phyloP scores from a whole-genome alignment of 2,888 invertebrate species.

The Pterostichus madidus region DNA sequence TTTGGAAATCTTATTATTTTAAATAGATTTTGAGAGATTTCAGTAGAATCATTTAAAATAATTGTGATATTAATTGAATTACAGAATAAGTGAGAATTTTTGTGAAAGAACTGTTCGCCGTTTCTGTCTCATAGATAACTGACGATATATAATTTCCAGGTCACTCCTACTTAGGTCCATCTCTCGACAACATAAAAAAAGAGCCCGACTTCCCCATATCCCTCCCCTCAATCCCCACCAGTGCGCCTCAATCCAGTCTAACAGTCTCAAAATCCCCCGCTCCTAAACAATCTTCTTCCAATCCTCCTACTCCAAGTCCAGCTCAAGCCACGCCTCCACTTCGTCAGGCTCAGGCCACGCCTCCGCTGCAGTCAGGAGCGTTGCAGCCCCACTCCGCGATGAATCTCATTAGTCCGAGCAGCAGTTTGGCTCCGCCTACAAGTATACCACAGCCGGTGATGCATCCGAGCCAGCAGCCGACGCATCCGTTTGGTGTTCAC shows the following conservation, averaged over 20 bases:
- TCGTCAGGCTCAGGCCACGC: constrained; percentile 75
- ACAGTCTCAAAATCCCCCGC: constrained; percentile 73
- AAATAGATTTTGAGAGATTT: too few species aligned
- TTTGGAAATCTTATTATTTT: too few species aligned
- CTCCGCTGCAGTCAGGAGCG: constrained; percentile 75
- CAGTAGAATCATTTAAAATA: too few species aligned
- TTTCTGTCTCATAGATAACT: too few species aligned
- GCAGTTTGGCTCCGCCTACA: constrained; percentile 78
- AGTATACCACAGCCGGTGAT: constrained; percentile 85
- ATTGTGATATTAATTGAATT: too few species aligned
- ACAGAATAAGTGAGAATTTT: too few species aligned
- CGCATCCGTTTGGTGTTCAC: constrained; percentile 86
- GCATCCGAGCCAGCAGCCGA: constrained; percentile 87
- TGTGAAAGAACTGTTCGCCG: too few species aligned
- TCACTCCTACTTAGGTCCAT: constrained; percentile 80
- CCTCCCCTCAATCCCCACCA: neutral
- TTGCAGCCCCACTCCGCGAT: constrained; percentile 79
- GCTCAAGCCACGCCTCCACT: constrained; percentile 65
- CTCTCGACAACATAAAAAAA: constrained; percentile 86
- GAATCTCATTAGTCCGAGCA: constrained; percentile 80
- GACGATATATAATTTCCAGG: too few species aligned
- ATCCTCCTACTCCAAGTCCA: constrained; percentile 69
- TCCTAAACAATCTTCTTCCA: constrained; percentile 69
- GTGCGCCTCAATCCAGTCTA: constrained; percentile 73
- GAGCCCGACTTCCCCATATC: constrained; percentile 81